Evolutionary conservation across 2,113 vertebrate species (phyloP), one percentile per base, ranked within the genome.

Genomic region (Pantherophis guttatus): DNA sequence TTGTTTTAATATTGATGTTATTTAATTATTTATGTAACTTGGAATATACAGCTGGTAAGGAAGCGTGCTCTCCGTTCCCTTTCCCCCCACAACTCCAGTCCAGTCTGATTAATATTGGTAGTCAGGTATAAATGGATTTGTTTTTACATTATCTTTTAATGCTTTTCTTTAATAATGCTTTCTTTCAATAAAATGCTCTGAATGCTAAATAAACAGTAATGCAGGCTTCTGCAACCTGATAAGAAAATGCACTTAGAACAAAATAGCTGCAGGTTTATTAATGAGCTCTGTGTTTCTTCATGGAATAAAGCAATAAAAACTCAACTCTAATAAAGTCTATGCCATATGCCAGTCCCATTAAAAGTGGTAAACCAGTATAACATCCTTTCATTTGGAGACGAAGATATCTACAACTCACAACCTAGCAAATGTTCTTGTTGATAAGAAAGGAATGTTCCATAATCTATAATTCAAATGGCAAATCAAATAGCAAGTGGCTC

Each of bases 201-300:
- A 93, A n/a, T 89, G 94, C 86, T 81, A 92, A 97, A 93, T 88
- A 75, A 2, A 52, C 5, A 48, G 55, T 93, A 87, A 91, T n/a
- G 62, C 39, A 23, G 90, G 8, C 85, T 93, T 89, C 10, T 33
- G 24, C 89, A 91, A 88, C 94, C 94, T 93, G 95, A 96, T 97
- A 96, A 97, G 95, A 50, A 96, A 93, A 92, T 87, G 91, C 70
- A 90, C 90, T 95, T 94, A 90, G 93, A 92, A 58, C 13, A 0
- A 1, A n/a, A 90, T n/a, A 75, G 5, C 2, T 91, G 93, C 87
- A 88, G 92, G 52, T 91, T 86, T 93, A 33, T 23, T 1, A 62
- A 59, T 0, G 5, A 8, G 48, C 70, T 48, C 90, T 93, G 55
- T 90, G 86, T 33, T 50, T 44, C 87, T 44, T 0, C 9, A 87